Evolutionary conservation across 2,113 vertebrate genomes (phyloP), one percentile per base, ranked within the genome.

Genomic region (Lamprotornis superbus): DNA sequence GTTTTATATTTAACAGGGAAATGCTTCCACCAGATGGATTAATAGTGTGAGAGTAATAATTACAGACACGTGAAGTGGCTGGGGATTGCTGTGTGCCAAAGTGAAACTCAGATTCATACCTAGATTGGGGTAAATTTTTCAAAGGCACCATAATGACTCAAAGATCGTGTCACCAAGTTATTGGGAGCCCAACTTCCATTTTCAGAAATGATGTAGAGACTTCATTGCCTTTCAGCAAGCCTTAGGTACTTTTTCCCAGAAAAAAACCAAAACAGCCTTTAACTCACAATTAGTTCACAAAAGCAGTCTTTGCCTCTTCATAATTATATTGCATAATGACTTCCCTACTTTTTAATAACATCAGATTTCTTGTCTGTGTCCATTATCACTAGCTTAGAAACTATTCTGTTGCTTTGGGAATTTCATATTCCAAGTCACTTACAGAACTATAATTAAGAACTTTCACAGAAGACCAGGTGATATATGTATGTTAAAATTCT

Each of bases 311-410:
- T 83, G 52, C 64, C 56, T 83, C 64, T 75, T 92, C 47, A 27
- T 96, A 90, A 92, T 95, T 89, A 64, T 60, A 42, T 61, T 94
- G 80, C 56, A 71, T 81, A 89, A 96, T 90, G 86, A 84, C 83
- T 96, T 89, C 59, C 61, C 84, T 90, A 22, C 88, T 90, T 94
- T 92, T 93, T 95, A 96, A 95, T 96, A 95, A 94, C 75, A 63
- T 81, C 83, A 75, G 65, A 94, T 93, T 95, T 94, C 88, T 95
- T 94, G 68, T 86, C 94, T 92, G 56, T 94, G 92, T 90, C 94
- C 88, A 90, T 96, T 95, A 94, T 94, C 90, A 89, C 83, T 78
- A 84, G 76, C 73, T 96, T 90, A 90, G 92, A 90, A 95, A 67
- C 73, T 84, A 37, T 94, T 90, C 69, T 82, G 76, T 92, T 95